Base-by-base conservation (phyloP, 2,888 invertebrate genomes). In the Seira ritae region DNA sequence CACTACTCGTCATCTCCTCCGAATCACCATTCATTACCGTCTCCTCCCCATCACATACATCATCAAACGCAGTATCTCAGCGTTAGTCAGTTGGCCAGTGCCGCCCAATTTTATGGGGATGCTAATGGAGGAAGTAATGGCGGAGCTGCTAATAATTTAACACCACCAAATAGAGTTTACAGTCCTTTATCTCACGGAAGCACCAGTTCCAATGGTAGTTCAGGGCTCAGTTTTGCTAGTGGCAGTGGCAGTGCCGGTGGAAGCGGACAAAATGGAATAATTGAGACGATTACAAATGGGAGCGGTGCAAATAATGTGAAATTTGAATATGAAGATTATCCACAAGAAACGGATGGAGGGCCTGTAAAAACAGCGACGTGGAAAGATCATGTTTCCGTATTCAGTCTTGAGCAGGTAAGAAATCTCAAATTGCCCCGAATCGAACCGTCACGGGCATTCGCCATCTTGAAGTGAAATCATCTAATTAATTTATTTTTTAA, bases 381-480 rank as follows among this genome's bases (percentile, higher is more conserved):
- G 81, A 81, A 81, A 23, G 81, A 81, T 65, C 81, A 81, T 55
- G 75, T 81, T 8, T 74, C 81, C 19, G 75, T 81, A 17, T 81
- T 81, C 22, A 81, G 31, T 71, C 68, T 81, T 46, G 81, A 81
- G 10, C 81, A 81, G 75, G 81, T 81, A 66, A 69, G 17, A 20
- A n/a, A 50, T 80, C 42, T 75, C 71, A 80, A 20, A 24, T n/a
- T 74, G 65, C 80, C 80, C 80, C 74, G 60, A 71, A n/a, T n/a
- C 42, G 42, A 62, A 2, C 8, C 12, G 1, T 15, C 23, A 10
- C 23, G 1, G 15, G 31, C 23, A n/a, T n/a, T n/a, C n/a, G n/a
- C n/a, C n/a, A n/a, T n/a, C n/a, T n/a, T n/a, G n/a, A n/a, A n/a
- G n/a, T n/a, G n/a, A n/a, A n/a, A n/a, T n/a, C n/a, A n/a, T n/a